Evolutionary conservation across 2,888 invertebrate genomes (phyloP), one percentile per base, ranked within the genome.

Genomic region (Lithophane ornitopus): DNA sequence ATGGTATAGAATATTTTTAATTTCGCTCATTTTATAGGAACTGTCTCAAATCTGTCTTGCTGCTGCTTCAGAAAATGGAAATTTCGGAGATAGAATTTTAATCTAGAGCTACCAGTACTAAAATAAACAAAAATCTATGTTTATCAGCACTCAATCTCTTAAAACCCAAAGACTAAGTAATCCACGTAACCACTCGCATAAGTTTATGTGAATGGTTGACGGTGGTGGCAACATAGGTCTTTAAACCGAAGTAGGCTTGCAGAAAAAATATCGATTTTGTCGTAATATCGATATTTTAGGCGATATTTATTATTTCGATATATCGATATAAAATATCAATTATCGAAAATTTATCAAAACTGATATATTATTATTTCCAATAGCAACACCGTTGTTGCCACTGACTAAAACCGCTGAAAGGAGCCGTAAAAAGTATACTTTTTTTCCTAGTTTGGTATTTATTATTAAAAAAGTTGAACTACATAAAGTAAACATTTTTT

Each of bases 1-100:
- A 6, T 9, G 2, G 28, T 28, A 22, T 22, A 28, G 22, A 65
- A 46, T 14, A 26, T 44, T 46, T 46, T 9, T 8, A 28, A 28
- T 22, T 28, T 14, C 1, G 46, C 3, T 44, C 3, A 26, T 44
- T 26, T 46, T 14, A 8, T 65, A 65, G 28, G 8, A 65, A 28
- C 0, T 0, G 3, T 12, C 19, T 19, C 0, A 12, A 12, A 19
- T 19, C 0, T 7, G 12, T 28, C 0, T 6, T 14, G 8, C 8
- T 19, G 19, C 2, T 22, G 12, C 44, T 22, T 28, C 22, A 3
- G 52, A 11, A 46, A 44, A 44, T 8, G 7, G 11, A n/a, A 9
- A 63, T 4, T 22, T 14, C 8, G 11, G n/a, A 9, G 16, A n/a
- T 16, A 4, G 4, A 39, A n/a, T 39, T 39, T 62, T n/a, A 9